Evolutionary conservation across 92 coral and sea anemone species (phyloP).

Genomic region (Epizoanthus fatuus): DNA sequence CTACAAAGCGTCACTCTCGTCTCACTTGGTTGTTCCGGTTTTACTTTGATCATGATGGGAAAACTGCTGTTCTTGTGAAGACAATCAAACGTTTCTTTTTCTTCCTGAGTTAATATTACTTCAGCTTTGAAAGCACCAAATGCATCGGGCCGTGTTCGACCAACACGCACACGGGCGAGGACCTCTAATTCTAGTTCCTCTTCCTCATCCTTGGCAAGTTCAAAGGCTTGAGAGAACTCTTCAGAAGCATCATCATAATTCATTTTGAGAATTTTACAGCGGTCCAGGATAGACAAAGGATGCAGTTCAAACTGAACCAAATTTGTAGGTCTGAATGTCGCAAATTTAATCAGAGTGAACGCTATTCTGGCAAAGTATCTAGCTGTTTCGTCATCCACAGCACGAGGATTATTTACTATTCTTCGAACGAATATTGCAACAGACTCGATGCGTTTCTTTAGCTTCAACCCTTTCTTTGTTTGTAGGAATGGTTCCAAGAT

Average conservation of each 20-base stretch:
- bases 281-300: not conserved
- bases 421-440: not conserved
- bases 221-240: not conserved
- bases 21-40: not conserved
- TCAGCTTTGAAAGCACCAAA: conserved; percentile 3
- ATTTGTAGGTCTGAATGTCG: not conserved
- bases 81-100: not conserved
- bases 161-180: not conserved
- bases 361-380: not conserved
- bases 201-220: not conserved
- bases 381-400: not conserved
- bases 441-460: not conserved
- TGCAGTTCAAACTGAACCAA: not conserved
- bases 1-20: not conserved
- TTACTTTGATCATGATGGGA: not conserved
- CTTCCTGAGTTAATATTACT: not conserved
- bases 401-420: conserved; percentile 3
- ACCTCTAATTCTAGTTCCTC: not conserved
- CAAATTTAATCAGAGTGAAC: not conserved
- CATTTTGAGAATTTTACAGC: not conserved
- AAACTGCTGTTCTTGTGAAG: not conserved
- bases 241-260: not conserved
- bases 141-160: not conserved
- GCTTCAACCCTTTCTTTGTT: not conserved
- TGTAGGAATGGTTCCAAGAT: not conserved